phyloP scores from a whole-genome alignment of 2,888 invertebrate species.

The Apotomis betuletana region DNA sequence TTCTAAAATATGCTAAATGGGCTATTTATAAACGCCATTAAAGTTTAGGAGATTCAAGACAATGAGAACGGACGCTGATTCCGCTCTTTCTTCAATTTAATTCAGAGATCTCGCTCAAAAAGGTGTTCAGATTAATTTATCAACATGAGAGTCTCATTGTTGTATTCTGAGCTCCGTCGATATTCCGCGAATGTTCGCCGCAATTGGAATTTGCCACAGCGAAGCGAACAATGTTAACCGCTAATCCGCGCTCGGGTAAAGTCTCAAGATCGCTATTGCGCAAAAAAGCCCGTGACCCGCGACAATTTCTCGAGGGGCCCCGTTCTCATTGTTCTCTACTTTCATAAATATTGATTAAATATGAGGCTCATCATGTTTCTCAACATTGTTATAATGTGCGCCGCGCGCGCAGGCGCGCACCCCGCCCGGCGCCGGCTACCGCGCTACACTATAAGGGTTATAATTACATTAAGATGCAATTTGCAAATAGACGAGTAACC shows the following conservation, averaged over 20 bases:
- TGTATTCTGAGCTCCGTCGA: constrained; percentile 15
- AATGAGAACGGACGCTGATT: neutral
- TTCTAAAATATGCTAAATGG: constrained; percentile 28
- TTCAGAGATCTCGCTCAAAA: constrained; percentile 8
- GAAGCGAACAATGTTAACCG: constrained; percentile 32
- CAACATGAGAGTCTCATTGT: constrained; percentile 32
- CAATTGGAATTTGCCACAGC: constrained; percentile 31
- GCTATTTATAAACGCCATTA: constrained; percentile 21
- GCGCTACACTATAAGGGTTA: constrained; percentile 58
- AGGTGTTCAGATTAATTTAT: constrained; percentile 31
- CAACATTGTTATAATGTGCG: constrained; percentile 74
- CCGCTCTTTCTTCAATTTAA: constrained; percentile 9
- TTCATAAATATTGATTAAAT: constrained; percentile 73
- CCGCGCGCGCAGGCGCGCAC: constrained; percentile 46
- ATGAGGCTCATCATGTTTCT: constrained; percentile 63
- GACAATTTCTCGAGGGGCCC: constrained; percentile 69
- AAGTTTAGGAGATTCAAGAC: constrained; percentile 25
- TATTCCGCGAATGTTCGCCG: constrained; percentile 20
- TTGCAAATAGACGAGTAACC: constrained; percentile 60
- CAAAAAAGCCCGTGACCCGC: constrained; percentile 62
- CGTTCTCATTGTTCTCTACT: constrained; percentile 76
- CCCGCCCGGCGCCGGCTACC: constrained; percentile 45
- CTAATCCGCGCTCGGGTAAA: constrained; percentile 46
- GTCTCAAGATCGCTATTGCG: constrained; percentile 52
- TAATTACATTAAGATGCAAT: constrained; percentile 65